Conservation (phyloP, 2,888 invertebrate genomes). For the Himalopsyche tibetana region DNA sequence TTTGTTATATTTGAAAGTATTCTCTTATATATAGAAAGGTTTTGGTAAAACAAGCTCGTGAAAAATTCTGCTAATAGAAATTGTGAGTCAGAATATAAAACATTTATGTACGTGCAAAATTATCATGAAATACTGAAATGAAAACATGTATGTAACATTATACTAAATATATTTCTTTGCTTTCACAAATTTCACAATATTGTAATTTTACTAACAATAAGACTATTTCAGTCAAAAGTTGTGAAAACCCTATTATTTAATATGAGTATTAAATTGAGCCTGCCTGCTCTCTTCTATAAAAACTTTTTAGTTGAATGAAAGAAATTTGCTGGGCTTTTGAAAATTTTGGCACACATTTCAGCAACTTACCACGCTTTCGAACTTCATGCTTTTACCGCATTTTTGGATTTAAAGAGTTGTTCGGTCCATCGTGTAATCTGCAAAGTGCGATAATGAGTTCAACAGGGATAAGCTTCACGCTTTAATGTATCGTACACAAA, state of each 20-base stretch:
- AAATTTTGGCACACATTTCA: neutral
- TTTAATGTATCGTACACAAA: neutral
- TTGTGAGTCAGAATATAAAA: no score
- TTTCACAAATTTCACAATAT: neutral
- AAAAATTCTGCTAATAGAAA: no score
- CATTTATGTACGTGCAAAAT: no score
- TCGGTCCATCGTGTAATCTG: neutral
- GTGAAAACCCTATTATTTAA: slow-evolving; percentile 20
- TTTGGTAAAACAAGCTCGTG: no score
- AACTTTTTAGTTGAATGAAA: neutral
- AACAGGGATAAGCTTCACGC: neutral
- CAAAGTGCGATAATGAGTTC: neutral
- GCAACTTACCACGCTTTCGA: neutral
- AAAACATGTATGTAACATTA: no score
- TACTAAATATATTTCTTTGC: no score
- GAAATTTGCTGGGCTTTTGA: neutral
- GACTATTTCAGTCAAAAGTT: neutral
- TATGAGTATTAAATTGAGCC: slow-evolving; percentile 8
- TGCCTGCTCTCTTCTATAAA: neutral
- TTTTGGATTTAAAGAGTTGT: slow-evolving; percentile 18
- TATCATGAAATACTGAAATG: no score
- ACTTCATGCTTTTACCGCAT: neutral
- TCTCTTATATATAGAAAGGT: no score
- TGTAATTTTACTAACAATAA: neutral
- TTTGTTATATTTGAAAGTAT: no score